Evolutionary conservation across 2,888 invertebrate genomes (phyloP).

Genomic region (Chromoteleia sp.): DNA sequence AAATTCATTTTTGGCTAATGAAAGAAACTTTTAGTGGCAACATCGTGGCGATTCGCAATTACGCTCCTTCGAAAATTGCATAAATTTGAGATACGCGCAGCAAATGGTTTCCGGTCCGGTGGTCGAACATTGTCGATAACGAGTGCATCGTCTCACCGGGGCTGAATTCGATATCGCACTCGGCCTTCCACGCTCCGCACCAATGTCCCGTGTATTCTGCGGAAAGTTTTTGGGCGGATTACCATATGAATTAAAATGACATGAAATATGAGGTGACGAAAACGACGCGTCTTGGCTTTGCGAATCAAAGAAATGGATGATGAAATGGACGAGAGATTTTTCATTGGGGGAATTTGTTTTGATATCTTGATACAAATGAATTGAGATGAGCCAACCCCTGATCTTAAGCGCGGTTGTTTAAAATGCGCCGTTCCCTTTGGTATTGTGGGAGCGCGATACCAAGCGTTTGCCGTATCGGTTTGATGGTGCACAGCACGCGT

Average conservation of each 20-base stretch:
- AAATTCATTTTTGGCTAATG: constrained; percentile 52
- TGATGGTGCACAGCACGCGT: constrained; percentile 77
- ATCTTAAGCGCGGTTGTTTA: constrained; percentile 69
- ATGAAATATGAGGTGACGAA: constrained; percentile 79
- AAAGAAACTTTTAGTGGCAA: constrained; percentile 47
- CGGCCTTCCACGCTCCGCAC: constrained; percentile 70
- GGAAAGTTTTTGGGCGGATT: constrained; percentile 85
- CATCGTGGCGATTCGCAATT: constrained; percentile 37
- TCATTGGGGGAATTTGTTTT: constrained; percentile 51
- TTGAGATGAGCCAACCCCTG: constrained; percentile 66
- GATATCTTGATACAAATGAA: constrained; percentile 65
- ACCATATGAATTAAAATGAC: constrained; percentile 93
- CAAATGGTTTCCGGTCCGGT: constrained; percentile 83
- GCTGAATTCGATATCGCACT: constrained; percentile 82
- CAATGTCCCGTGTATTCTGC: constrained; percentile 78
- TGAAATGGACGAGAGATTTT: constrained; percentile 7
- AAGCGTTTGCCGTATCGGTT: constrained; percentile 67
- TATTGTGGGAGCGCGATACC: constrained; percentile 76
- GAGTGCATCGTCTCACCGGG: constrained; percentile 55
- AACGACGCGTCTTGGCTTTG: constrained; percentile 14
- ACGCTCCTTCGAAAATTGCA: constrained; percentile 76
- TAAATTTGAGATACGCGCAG: constrained; percentile 80
- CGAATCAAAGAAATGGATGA: constrained; percentile 1
- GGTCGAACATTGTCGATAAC: constrained; percentile 79
- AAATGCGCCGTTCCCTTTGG: constrained; percentile 75